Evolutionary conservation across 2,113 vertebrate species (phyloP).

Genomic region (Chloropsis hardwickii): DNA sequence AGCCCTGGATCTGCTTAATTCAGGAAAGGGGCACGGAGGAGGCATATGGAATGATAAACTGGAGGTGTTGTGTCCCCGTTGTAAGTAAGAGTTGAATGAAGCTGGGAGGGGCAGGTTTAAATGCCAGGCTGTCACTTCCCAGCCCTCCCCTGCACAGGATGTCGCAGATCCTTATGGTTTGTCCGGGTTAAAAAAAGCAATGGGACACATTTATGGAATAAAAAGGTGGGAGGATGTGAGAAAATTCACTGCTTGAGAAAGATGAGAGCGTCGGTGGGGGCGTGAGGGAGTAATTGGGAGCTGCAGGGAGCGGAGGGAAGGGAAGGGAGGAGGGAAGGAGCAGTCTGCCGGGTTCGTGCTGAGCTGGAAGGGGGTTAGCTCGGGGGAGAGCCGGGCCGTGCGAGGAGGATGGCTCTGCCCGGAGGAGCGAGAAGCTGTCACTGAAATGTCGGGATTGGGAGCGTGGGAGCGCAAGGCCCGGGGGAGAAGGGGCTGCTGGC

Average conservation of each 20-base stretch:
- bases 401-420: background rate
- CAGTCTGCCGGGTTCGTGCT: background rate
- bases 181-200: background rate
- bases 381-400: background rate
- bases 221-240: conserved; percentile 38
- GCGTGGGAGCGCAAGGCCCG: background rate
- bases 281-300: background rate
- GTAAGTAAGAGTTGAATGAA: background rate
- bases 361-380: background rate
- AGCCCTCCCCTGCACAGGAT: background rate
- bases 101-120: background rate
- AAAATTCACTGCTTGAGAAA: background rate
- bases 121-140: background rate
- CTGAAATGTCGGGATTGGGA: background rate
- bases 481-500: background rate
- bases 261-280: background rate
- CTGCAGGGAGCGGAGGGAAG: background rate
- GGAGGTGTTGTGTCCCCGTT: background rate
- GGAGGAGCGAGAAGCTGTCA: background rate
- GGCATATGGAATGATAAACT: background rate
- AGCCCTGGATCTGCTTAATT: background rate
- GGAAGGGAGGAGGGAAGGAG: background rate
- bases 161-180: background rate
- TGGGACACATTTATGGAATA: background rate
- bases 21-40: background rate